Percentiles rank a stretch among this genome's conserved stretches.
These are phyloP conservation scores for Unio delphinus DNA, from an alignment of 2,888 invertebrate species.

Conservation along the genomic window DNA sequence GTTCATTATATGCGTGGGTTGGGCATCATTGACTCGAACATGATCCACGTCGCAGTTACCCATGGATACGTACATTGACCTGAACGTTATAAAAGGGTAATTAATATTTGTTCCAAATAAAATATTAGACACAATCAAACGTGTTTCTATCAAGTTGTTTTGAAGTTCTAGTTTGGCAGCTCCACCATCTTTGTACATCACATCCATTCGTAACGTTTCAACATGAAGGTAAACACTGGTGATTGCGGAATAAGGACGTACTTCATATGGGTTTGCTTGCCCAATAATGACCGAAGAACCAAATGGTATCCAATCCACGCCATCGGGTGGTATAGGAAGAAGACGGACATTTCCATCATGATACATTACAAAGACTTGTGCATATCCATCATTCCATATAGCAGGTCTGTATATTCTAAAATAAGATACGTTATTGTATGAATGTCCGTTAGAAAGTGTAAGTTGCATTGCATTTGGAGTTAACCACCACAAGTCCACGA, in stretches of 20 bases:
- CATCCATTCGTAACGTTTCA: slow-evolving; percentile 26
- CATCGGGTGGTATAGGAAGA: slow-evolving; percentile 47
- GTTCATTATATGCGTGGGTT: slow-evolving; percentile 41
- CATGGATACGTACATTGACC: slow-evolving; percentile 53
- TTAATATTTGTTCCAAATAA: slow-evolving; percentile 20
- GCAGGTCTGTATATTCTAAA: slow-evolving; percentile 47
- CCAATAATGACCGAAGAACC: slow-evolving; percentile 55
- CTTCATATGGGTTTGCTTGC: slow-evolving; percentile 42
- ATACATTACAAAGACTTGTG: slow-evolving; percentile 52
- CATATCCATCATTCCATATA: slow-evolving; percentile 44
- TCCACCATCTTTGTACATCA: slow-evolving; percentile 45
- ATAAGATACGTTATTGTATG: slow-evolving; percentile 38
- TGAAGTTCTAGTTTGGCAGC: slow-evolving; percentile 32
- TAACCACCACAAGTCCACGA: slow-evolving; percentile 53
- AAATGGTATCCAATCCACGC: slow-evolving; percentile 56
- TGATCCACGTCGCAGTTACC: slow-evolving; percentile 51
- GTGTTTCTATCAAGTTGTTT: slow-evolving; percentile 36
- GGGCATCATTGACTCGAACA: slow-evolving; percentile 38
- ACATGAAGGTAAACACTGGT: slow-evolving; percentile 33
- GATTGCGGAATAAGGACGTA: slow-evolving; percentile 46
- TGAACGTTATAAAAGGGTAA: slow-evolving; percentile 47
- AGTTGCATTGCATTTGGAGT: slow-evolving; percentile 48
- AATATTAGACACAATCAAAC: slow-evolving; percentile 35
- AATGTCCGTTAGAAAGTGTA: slow-evolving; percentile 26
- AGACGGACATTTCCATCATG: slow-evolving; percentile 52